Base-by-base conservation (phyloP, 2,888 invertebrate species). In the Congeria kusceri region DNA sequence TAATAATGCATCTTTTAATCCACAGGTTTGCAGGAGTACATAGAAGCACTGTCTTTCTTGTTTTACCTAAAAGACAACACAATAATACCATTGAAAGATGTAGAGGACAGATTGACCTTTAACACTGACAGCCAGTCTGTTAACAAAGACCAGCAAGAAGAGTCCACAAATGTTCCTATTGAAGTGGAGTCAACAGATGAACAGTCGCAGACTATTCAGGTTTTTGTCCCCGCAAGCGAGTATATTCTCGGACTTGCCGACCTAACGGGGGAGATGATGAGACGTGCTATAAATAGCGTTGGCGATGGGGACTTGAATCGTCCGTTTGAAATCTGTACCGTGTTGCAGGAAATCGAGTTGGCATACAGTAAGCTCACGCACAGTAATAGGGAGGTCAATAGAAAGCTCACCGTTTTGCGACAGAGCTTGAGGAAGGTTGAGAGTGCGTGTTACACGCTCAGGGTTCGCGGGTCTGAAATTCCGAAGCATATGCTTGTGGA, bases 181-280 rank as follows among this genome's bases (percentile, higher is more conserved):
- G 44, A 49, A 15, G 39, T 20, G 28, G 47, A 63, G 23, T 67
- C 62, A 23, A 39, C 62, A 64, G n/a, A 58, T 53, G 59, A 61
- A 25, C 20, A 49, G 58, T 32, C 63, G 25, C 44, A 39, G 20
- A 9, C 47, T 25, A 46, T 87, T 15, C 28, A 59, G 28, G 89
- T 92, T 15, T 80, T 87, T 44, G 84, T 94, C 18, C 91, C 93
- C 3, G 91, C 91, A 0, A 74, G 87, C 5, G 96, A 96, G 80
- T 96, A 94, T 86, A 94, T 98, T 90, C 93, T 98, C 53, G 98
- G 98, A 0, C 93, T 98, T 46, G 96, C 96, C 0, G 98, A 98
- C 94, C 94, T 98, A 32, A 97, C 97, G 0, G 98, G 98, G 0
- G 98, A 98, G 93, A 92, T 98, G 57, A 98, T 98, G 98, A 95